Conservation (phyloP, 2,888 invertebrate genomes). For the Acrocera orbiculus region DNA sequence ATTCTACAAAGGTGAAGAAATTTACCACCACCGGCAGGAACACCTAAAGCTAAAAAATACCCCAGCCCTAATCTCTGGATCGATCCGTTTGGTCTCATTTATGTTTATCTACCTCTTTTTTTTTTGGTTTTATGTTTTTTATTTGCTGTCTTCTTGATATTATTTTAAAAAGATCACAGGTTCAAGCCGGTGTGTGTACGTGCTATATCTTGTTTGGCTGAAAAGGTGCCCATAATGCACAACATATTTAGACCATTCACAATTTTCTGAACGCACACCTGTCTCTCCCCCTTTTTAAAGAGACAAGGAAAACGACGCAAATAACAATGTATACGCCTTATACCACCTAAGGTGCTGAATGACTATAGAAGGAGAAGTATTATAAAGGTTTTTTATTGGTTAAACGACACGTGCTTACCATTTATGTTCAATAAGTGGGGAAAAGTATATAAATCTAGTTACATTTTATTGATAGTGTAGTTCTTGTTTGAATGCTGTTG, state of each 20-base stretch:
- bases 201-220: not conserved
- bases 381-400: conserved; percentile 14
- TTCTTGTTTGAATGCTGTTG: conserved; percentile 21
- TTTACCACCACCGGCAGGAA: conserved; percentile 1
- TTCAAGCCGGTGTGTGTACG: not conserved
- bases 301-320: too few relatives aligned
- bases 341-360: too few relatives aligned
- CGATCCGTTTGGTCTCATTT: not conserved
- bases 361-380: conserved; percentile 9
- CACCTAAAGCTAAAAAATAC: not conserved
- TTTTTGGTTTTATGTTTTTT: conserved; percentile 3
- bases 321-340: conserved; percentile 7
- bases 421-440: conserved; percentile 12
- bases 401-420: conserved; percentile 16
- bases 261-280: conserved; percentile 5
- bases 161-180: conserved; percentile 2
- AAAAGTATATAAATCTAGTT: conserved; percentile 18
- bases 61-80: not conserved
- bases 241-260: conserved; percentile 1
- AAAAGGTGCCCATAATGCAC: conserved; percentile 5
- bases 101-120: not conserved
- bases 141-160: conserved; percentile 3
- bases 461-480: conserved; percentile 17
- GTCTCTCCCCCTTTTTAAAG: conserved; percentile 8
- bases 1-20: conserved; percentile 5